Evolutionary conservation across 2,113 vertebrate genomes (phyloP).

Genomic region (Callorhinus ursinus): DNA sequence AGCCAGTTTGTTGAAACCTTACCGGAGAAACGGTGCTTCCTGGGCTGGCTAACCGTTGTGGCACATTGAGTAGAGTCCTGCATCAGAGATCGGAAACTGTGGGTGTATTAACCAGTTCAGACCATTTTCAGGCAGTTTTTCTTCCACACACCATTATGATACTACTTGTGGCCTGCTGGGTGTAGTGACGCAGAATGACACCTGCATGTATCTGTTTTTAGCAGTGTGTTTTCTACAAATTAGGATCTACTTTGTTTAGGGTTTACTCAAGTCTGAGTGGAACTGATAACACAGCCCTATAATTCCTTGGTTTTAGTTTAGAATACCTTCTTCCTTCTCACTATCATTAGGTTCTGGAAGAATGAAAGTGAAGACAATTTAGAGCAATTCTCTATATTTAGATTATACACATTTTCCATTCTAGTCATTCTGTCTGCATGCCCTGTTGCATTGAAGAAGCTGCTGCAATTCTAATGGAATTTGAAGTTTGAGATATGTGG

Average conservation of each 20-base stretch:
- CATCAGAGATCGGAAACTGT: constrained; percentile 24
- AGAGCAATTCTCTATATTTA: constrained; percentile 54
- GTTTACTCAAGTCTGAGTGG: constrained; percentile 49
- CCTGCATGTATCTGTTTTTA: constrained; percentile 49
- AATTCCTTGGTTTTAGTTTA: constrained; percentile 66
- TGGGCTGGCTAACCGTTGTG: neutral
- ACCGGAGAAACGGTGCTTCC: neutral
- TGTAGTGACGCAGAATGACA: constrained; percentile 2
- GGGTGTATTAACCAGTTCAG: neutral
- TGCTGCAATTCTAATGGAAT: constrained; percentile 17
- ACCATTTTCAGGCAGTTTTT: constrained; percentile 31
- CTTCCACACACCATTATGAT: neutral
- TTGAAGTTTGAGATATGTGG: constrained; percentile 29
- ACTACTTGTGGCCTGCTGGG: neutral
- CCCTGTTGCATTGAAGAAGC: constrained; percentile 16
- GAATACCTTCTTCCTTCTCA: constrained; percentile 53
- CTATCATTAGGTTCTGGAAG: constrained; percentile 51
- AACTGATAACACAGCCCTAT: constrained; percentile 54
- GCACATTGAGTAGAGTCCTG: neutral
- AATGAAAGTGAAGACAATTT: constrained; percentile 68
- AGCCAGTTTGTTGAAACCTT: neutral
- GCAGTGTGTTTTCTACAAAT: constrained; percentile 57
- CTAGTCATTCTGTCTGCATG: neutral
- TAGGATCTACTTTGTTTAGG: constrained; percentile 56
- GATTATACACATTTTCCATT: constrained; percentile 59